phyloP scores from a whole-genome alignment of 35 echinoderm and acorn worm genomes.

The Patiria miniata region DNA sequence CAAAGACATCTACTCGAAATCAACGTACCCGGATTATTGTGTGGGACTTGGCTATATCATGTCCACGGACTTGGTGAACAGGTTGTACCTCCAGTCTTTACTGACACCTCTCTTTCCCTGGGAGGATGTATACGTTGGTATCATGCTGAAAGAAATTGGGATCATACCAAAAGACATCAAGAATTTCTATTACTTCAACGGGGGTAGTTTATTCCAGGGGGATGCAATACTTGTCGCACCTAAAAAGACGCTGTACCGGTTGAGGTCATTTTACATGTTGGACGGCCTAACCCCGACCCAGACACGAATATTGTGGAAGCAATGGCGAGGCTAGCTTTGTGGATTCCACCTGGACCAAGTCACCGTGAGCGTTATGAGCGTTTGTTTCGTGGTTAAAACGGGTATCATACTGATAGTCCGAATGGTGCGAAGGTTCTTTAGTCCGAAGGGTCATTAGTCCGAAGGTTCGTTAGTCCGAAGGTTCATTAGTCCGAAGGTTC shows the following conservation, averaged over 20 bases:
- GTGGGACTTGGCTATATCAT: constrained; percentile 75
- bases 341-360: too few relatives aligned
- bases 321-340: neutral
- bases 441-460: too few relatives aligned
- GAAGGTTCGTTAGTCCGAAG: too few relatives aligned
- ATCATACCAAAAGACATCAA: constrained; percentile 42
- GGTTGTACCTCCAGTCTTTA: constrained; percentile 41
- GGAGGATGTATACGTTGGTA: constrained; percentile 80
- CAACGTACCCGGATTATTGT: constrained; percentile 70
- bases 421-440: too few relatives aligned
- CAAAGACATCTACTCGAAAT: constrained; percentile 1
- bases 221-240: neutral
- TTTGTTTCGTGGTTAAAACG: too few relatives aligned
- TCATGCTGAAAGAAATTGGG: constrained; percentile 23
- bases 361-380: too few relatives aligned
- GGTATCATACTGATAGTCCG: too few relatives aligned
- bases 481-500: too few relatives aligned
- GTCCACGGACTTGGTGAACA: constrained; percentile 70
- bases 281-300: neutral
- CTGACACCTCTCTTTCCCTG: constrained; percentile 61
- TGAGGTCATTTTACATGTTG: neutral
- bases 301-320: neutral
- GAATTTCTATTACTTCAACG: constrained; percentile 40
- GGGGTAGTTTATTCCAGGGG: neutral
- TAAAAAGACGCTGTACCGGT: neutral